Conservation (phyloP, 2,113 vertebrate species). For the Castor canadensis region DNA sequence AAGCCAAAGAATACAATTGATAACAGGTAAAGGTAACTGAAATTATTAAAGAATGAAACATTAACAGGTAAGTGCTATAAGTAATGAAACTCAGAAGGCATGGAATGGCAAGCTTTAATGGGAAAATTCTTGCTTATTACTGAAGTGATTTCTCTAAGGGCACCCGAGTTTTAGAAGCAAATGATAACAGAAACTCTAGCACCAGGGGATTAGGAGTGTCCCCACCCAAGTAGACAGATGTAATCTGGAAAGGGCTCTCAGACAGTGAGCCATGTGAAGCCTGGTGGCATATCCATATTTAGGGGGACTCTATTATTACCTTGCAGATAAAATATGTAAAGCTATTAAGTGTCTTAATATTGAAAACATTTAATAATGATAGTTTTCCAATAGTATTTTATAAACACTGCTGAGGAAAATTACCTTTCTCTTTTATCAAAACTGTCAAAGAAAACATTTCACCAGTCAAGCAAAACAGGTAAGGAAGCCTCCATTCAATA, state of each 20-base stretch:
- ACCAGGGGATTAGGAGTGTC: neutral
- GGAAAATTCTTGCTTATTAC: neutral
- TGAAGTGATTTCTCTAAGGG: neutral
- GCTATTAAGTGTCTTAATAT: slow-evolving; percentile 66
- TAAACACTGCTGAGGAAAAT: slow-evolving; percentile 41
- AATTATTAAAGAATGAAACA: neutral
- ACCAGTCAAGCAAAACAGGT: neutral
- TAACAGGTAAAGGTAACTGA: neutral
- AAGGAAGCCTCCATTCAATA: neutral
- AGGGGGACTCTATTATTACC: neutral
- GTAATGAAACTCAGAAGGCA: neutral
- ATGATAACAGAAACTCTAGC: neutral
- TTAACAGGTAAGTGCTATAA: neutral
- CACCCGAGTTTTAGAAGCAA: neutral
- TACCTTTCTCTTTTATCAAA: slow-evolving; percentile 44
- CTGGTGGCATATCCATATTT: neutral
- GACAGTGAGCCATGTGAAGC: neutral
- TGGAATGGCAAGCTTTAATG: neutral
- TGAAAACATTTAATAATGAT: slow-evolving; percentile 61
- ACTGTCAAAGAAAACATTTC: slow-evolving; percentile 30
- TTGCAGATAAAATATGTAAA: slow-evolving; percentile 74
- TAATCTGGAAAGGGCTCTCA: neutral
- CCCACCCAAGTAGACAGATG: neutral
- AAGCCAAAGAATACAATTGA: neutral
- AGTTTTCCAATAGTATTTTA: slow-evolving; percentile 64